Base-by-base conservation (phyloP, 1,140 invertebrate species). In the Drosophila miranda region DNA sequence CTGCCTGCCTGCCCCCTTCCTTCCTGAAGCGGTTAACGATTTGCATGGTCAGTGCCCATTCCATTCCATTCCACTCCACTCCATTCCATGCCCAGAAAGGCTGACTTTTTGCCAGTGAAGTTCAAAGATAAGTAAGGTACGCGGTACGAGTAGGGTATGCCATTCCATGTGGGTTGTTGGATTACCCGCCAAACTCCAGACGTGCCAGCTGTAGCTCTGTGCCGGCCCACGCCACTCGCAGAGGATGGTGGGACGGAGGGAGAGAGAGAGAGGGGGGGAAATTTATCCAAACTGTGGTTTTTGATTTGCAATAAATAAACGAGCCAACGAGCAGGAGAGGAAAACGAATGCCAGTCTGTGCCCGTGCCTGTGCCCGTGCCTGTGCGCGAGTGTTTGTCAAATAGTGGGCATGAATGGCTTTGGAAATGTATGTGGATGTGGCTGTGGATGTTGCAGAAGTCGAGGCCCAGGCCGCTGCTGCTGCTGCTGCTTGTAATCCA, bases 231-330 rank as follows among this genome's bases (percentile, higher is more conserved):
- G 64, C 34, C 34, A 38, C 34, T 38, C 11, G 11, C 34, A 38
- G 28, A 30, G 28, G 28, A 61, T 34, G 61, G 3, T 6, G 23
- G 19, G 19, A 19, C 1, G 19, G 19, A 62, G 42, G 28, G n/a
- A 23, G 14, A 42, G 21, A 42, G 38, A 64, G 11, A 11, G 34
- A 43, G 16, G 2, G 44, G 61, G 48, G 28, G 30, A 53, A 68
- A 66, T 26, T 26, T 45, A 66, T 48, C 34, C 61, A 68, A 68
- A 66, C 43, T 55, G 50, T 43, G 44, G 50, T n/a, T 67, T 67
- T 68, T 49, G 64, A 68, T 68, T 68, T 68, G 49, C 64, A 66
- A 68, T 68, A 67, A 67, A 56, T 56, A 68, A 42, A 49, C 2
- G 1, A 19, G 34, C 34, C 34, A 38, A 38, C 34, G 34, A 38